Base-by-base conservation (phyloP, 2,888 invertebrate species). In the Tigriopus californicus region DNA sequence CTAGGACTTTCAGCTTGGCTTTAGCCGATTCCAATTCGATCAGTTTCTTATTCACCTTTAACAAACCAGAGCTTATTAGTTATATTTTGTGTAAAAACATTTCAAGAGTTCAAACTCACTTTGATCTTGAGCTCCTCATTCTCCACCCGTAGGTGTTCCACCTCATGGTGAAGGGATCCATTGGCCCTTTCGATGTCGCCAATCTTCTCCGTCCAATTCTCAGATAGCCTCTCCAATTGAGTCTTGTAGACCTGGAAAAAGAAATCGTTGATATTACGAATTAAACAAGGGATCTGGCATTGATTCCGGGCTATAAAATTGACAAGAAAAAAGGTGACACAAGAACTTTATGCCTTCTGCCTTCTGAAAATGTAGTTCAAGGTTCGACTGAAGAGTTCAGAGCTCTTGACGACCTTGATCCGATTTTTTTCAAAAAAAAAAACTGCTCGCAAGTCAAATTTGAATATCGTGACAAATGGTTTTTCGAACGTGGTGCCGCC, bases 191-290 rank as follows among this genome's bases (percentile, higher is more conserved):
- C 54, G 24, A 54, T 40, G 18, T 41, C 24, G 41, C 15, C 15
- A 18, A 54, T 41, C 6, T 54, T 54, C 11, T 15, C 4, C 1
- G 33, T 18, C 54, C 54, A 54, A 40, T 18, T 41, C 11, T 54
- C 54, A 20, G 41, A 54, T 18, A 54, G 11, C 8, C 41, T 15
- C 22, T 54, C 54, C 54, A 54, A 54, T 11, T 54, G 54, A 3
- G 54, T 54, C 15, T 54, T 54, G 18, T 54, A 54, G 10, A 54
- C 54, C 54, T 54, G 41, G 10, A 52, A 52, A 22, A n/a, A 5
- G 22, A 20, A 52, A 22, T 11, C 8, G n/a, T n/a, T n/a, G n/a
- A n/a, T n/a, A n/a, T n/a, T n/a, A 24, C 12, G 8, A 8, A 24
- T 52, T 11, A 52, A 20, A 6, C 15, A 22, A 8, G 13, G 1